phyloP scores from a whole-genome alignment of 2,113 vertebrate species.

The Lepisosteus oculatus region DNA sequence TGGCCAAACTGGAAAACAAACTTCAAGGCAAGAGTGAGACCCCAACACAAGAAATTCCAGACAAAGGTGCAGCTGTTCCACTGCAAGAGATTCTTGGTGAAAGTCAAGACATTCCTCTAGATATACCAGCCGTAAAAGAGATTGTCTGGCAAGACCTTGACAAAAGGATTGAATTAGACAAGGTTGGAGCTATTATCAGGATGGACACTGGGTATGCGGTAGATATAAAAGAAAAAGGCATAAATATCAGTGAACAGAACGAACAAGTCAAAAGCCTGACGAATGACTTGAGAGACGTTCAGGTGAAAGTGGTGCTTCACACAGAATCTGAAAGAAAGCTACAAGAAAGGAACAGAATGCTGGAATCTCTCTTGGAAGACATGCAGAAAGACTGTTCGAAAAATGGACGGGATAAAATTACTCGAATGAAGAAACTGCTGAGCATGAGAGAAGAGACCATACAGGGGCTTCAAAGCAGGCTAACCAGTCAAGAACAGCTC shows the following conservation, averaged over 20 bases:
- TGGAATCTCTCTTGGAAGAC: slow-evolving; percentile 4
- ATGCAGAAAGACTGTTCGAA: slow-evolving; percentile 1
- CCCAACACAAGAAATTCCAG: neutral
- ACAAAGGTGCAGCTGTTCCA: slow-evolving; percentile 12
- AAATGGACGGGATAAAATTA: slow-evolving; percentile 15
- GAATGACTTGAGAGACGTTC: neutral
- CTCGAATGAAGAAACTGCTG: slow-evolving; percentile 22
- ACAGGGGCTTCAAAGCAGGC: slow-evolving; percentile 10
- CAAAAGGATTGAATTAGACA: slow-evolving; percentile 4
- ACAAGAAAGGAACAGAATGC: slow-evolving; percentile 9
- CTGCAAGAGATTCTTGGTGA: neutral
- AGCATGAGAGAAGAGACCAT: slow-evolving; percentile 23
- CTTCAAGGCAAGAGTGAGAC: slow-evolving; percentile 5
- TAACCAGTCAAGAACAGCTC: slow-evolving; percentile 11
- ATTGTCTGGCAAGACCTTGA: neutral
- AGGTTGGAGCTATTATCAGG: slow-evolving; percentile 7
- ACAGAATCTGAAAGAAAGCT: slow-evolving; percentile 7
- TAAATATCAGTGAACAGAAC: slow-evolving; percentile 6
- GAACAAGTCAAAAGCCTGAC: neutral
- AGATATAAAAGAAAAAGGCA: slow-evolving; percentile 6
- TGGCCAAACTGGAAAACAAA: neutral
- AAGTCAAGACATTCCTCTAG: neutral
- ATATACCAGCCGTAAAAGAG: neutral
- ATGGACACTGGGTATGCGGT: slow-evolving; percentile 13
- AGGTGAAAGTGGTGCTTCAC: neutral